Evolutionary conservation across 1,140 invertebrate genomes (phyloP).

Genomic region (Aleiodes sp.): DNA sequence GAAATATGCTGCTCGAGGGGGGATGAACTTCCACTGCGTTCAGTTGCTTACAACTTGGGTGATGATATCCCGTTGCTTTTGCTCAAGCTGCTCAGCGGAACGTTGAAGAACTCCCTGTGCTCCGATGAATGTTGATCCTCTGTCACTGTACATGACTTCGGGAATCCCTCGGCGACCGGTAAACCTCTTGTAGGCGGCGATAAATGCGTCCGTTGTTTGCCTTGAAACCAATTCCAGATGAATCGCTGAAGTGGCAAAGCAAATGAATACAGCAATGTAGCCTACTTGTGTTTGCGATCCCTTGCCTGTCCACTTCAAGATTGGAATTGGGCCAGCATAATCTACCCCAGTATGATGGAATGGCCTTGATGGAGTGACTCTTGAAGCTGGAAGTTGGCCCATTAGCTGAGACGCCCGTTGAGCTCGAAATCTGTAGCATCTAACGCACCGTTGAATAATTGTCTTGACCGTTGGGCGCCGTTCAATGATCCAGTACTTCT

Average conservation of each 20-base stretch:
- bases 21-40: conserved; percentile 1
- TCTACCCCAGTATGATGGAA: background rate
- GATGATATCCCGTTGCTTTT: too few relatives aligned
- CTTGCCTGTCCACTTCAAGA: background rate
- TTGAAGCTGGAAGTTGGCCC: background rate
- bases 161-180: background rate
- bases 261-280: background rate
- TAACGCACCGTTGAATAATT: conserved; percentile 35
- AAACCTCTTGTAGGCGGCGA: background rate
- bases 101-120: background rate
- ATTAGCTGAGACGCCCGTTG: background rate
- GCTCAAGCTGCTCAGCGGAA: background rate
- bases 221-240: background rate
- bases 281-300: background rate
- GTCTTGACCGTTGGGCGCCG: conserved; percentile 18
- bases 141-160: background rate
- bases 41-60: background rate
- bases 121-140: background rate
- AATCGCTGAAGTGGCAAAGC: background rate
- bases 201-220: background rate
- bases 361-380: background rate
- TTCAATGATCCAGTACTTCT: conserved; percentile 44
- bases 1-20: conserved; percentile 18
- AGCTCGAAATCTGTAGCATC: conserved; percentile 25
- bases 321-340: background rate